Percentiles rank a stretch among this genome's conserved stretches.
Evolutionary conservation across 92 coral and sea anemone species (phyloP).

Genomic region (Muricea muricata): DNA sequence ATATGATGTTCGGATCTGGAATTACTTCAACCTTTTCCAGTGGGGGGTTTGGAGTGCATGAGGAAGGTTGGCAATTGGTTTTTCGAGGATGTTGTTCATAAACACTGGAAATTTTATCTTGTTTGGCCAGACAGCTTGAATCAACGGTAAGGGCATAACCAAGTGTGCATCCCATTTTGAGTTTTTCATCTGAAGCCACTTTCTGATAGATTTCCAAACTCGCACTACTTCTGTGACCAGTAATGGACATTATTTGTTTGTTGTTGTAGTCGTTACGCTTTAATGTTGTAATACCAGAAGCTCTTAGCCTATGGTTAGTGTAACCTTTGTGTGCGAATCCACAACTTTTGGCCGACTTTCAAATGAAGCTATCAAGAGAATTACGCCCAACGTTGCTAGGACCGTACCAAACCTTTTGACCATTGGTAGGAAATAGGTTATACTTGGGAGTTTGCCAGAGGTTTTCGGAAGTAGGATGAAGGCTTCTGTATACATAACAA

Average conservation of each 20-base stretch:
- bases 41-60: background rate
- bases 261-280: background rate
- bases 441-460: background rate
- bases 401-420: background rate
- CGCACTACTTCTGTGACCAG: background rate
- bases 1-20: background rate
- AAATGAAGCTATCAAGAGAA: background rate
- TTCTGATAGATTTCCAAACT: background rate
- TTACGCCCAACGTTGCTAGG: background rate
- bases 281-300: background rate
- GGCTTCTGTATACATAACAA: background rate
- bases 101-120: background rate
- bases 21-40: background rate
- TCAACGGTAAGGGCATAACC: background rate
- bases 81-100: background rate
- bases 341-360: background rate
- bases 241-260: constrained; percentile 15
- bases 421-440: background rate
- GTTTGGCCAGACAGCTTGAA: background rate
- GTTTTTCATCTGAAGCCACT: constrained; percentile 5
- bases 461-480: background rate
- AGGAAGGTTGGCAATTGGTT: background rate
- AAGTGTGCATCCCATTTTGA: constrained; percentile 1
- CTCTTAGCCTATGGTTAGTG: constrained; percentile 4
- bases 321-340: background rate